phyloP scores from a whole-genome alignment of 2,888 invertebrate species.

The Drosophila nigritarsus region DNA sequence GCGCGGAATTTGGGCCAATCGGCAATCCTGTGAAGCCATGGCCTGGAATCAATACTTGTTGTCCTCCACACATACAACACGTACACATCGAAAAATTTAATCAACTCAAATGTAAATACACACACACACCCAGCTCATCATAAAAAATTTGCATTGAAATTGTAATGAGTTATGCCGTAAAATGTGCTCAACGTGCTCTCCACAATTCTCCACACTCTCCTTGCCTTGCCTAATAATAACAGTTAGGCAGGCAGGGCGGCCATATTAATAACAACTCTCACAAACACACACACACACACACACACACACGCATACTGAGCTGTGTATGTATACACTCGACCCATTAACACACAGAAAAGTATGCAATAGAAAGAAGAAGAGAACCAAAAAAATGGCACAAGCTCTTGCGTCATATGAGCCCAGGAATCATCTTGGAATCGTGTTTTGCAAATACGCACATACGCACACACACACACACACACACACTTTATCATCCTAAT shows the following conservation, averaged over 20 bases:
- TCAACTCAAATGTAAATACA: conserved; percentile 73
- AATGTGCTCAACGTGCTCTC: conserved; percentile 55
- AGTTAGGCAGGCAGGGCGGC: conserved; percentile 35
- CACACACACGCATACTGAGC: conserved; percentile 11
- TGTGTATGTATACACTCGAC: conserved; percentile 54
- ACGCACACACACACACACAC: conserved; percentile 7
- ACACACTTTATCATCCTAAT: conserved; percentile 56
- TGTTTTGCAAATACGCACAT: conserved; percentile 35
- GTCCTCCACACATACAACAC: conserved; percentile 44
- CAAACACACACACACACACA: conserved; percentile 18
- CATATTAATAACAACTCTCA: conserved; percentile 61
- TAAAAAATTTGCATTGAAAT: conserved; percentile 76
- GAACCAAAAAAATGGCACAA: conserved; percentile 43
- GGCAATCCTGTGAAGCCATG: conserved; percentile 61
- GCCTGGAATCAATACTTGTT: conserved; percentile 75
- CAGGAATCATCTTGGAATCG: conserved; percentile 63
- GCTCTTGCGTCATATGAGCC: conserved; percentile 73
- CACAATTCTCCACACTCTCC: conserved; percentile 6
- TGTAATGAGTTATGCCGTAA: conserved; percentile 74
- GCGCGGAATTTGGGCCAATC: conserved; percentile 51
- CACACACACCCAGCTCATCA: conserved; percentile 12
- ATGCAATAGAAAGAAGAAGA: conserved; percentile 68
- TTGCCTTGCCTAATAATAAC: conserved; percentile 15
- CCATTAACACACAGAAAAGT: conserved; percentile 74
- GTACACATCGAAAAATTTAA: conserved; percentile 65